Conservation (phyloP, 2,888 invertebrate genomes). For the Acleris laterana region DNA sequence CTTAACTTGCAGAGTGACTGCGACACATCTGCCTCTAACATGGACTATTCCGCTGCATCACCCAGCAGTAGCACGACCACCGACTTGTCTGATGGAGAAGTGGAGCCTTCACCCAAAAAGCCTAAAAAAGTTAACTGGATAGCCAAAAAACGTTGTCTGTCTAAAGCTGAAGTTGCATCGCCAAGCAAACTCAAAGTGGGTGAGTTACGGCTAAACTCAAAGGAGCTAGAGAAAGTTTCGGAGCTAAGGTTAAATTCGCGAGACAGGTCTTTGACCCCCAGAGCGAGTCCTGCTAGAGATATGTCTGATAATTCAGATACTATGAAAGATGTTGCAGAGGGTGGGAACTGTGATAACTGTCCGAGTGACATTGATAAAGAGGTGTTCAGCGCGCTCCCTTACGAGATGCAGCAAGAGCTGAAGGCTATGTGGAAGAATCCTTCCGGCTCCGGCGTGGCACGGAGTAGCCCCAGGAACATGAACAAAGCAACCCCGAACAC, state of each 20-base stretch:
- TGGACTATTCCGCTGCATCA: slow-evolving; percentile 79
- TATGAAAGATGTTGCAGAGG: slow-evolving; percentile 70
- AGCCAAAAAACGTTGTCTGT: slow-evolving; percentile 76
- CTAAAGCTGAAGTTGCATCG: slow-evolving; percentile 84
- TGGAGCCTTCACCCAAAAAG: slow-evolving; percentile 91
- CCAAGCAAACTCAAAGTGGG: slow-evolving; percentile 88
- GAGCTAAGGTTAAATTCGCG: slow-evolving; percentile 75
- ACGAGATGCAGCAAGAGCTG: slow-evolving; percentile 89
- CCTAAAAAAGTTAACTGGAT: slow-evolving; percentile 82
- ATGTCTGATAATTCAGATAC: slow-evolving; percentile 71
- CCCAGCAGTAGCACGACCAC: slow-evolving; percentile 81
- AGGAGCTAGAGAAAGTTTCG: slow-evolving; percentile 84
- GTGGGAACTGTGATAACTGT: slow-evolving; percentile 77
- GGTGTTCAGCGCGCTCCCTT: slow-evolving; percentile 88
- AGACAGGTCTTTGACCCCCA: slow-evolving; percentile 74
- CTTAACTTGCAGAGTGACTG: slow-evolving; percentile 86
- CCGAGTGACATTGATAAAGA: slow-evolving; percentile 88
- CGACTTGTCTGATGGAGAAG: slow-evolving; percentile 87
- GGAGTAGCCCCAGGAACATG: slow-evolving; percentile 74
- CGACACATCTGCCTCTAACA: slow-evolving; percentile 74
- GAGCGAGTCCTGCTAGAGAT: slow-evolving; percentile 78
- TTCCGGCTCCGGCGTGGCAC: slow-evolving; percentile 67
- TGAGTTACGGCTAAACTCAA: slow-evolving; percentile 87
- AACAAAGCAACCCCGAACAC: slow-evolving; percentile 86
- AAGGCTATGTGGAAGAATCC: slow-evolving; percentile 87